Base-by-base conservation (phyloP, 2,888 invertebrate species). In the Salticus scenicus region DNA sequence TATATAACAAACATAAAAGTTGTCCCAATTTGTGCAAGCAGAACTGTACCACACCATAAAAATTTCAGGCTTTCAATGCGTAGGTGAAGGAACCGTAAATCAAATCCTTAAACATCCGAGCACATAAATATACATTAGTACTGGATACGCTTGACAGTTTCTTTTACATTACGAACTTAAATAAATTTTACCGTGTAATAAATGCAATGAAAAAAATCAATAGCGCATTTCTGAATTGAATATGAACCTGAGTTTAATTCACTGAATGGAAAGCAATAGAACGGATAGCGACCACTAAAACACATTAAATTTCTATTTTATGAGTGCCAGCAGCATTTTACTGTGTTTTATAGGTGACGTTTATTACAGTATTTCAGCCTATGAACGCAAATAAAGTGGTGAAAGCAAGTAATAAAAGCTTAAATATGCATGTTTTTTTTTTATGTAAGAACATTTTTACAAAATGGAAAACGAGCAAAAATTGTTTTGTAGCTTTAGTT, bases 281-380 rank as follows among this genome's bases (percentile, higher is more conserved):
- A 24, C 7, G 42, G 24, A 24, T 12, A 24, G 57, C 20, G 24
- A 57, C 57, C 57, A 24, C 57, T 57, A 24, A 57, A 57, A 24
- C 4, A 57, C 57, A 57, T 57, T 57, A 57, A 57, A 57, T 57
- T 57, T 57, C 57, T 57, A 57, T 57, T 57, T 57, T 57, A 57
- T 57, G 57, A 24, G 4, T 57, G 24, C 24, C 20, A 24, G 24
- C 20, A 20, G 24, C 57, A 57, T 57, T 57, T 57, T 57, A 24
- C 24, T 24, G 5, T 24, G 57, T 57, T 57, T 57, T 57, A 57
- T 57, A 24, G 24, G 24, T 57, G 57, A 57, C 57, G 24, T 57
- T 57, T 57, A 57, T 57, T 24, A 24, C 57, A 57, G 20, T 24
- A 57, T 57, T 57, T 57, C 24, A 57, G 57, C 57, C 57, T 57